A percentile compares a stretch with the other conserved stretches of the same genome.
phyloP scores from a whole-genome alignment of 2,113 vertebrate species.

The Tragelaphus strepsiceros region DNA sequence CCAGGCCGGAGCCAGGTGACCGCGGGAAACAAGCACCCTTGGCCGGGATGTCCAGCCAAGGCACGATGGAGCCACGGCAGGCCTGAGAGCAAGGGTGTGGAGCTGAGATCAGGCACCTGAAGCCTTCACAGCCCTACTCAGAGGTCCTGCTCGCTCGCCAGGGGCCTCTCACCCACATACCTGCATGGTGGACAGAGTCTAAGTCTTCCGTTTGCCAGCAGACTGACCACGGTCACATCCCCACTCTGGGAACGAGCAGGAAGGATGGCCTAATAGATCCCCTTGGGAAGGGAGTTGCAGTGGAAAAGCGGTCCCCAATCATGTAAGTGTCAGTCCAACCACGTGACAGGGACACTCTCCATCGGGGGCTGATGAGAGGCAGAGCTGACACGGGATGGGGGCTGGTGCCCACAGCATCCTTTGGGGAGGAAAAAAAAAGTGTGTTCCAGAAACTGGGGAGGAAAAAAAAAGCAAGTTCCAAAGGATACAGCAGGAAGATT shows the following conservation, averaged over 20 bases:
- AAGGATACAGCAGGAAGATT: background rate
- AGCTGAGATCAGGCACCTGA: background rate
- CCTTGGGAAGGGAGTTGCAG: no score
- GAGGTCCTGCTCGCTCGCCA: background rate
- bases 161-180: background rate
- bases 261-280: background rate
- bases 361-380: background rate
- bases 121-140: background rate
- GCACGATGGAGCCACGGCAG: background rate
- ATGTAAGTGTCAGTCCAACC: background rate
- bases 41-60: background rate
- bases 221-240: fast-evolving
- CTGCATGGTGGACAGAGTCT: background rate
- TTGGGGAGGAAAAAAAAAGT: background rate
- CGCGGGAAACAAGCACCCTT: background rate
- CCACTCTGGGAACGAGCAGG: background rate
- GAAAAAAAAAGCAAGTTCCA: background rate
- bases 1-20: background rate
- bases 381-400: background rate
- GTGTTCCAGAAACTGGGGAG: background rate
- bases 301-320: background rate
- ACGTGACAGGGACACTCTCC: fast-evolving
- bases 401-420: no score
- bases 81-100: background rate
- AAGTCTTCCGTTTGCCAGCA: background rate